Conservation (phyloP, 2,888 invertebrate genomes). For the Hirtodrosophila histrioides region DNA sequence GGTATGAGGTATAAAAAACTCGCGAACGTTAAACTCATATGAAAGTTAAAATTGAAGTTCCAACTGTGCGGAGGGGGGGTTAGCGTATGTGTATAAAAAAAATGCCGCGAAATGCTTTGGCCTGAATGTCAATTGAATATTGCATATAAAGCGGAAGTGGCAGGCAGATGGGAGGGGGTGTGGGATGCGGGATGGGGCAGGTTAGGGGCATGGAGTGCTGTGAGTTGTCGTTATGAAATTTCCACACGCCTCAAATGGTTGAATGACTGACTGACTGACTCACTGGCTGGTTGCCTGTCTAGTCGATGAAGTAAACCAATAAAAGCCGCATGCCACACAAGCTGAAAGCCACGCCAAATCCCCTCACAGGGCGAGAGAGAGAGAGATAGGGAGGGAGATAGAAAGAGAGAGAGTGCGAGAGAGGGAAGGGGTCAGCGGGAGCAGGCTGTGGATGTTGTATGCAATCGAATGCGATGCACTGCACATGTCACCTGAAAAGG, state of each 20-base stretch:
- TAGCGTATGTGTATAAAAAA: neutral
- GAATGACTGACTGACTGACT: conserved; percentile 45
- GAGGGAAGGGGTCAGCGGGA: neutral
- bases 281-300: conserved; percentile 61
- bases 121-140: conserved; percentile 80
- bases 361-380: conserved; percentile 16
- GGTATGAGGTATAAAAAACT: conserved; percentile 3
- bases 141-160: conserved; percentile 62
- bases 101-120: conserved; percentile 65
- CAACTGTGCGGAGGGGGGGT: conserved; percentile 16
- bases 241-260: conserved; percentile 69
- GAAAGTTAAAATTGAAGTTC: conserved; percentile 69
- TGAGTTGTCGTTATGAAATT: conserved; percentile 73
- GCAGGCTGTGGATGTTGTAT: conserved; percentile 26
- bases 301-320: conserved; percentile 81
- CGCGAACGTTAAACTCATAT: conserved; percentile 65
- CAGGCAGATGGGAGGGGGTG: neutral
- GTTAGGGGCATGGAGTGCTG: neutral
- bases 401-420: no score
- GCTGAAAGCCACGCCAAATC: conserved; percentile 74
- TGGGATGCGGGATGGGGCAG: no score
- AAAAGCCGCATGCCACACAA: conserved; percentile 73
- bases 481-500: conserved; percentile 73
- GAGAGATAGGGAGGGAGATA: neutral
- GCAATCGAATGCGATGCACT: conserved; percentile 60